A percentile compares a stretch with the other conserved stretches of the same genome.
phyloP scores from a whole-genome alignment of 1,140 invertebrate species.

The Macrobrachium rosenbergii region DNA sequence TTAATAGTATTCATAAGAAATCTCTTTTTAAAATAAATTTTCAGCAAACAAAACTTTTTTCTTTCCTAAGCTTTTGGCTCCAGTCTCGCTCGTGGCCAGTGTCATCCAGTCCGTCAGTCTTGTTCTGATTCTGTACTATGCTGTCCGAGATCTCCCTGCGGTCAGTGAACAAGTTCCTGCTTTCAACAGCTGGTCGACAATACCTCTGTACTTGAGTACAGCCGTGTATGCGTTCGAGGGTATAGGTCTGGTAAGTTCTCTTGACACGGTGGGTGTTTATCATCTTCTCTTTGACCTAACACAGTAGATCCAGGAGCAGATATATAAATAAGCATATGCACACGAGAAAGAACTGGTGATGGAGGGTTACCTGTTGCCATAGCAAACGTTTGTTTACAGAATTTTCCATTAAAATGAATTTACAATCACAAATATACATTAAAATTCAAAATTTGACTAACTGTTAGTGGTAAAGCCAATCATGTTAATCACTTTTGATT shows the following conservation, averaged over 20 bases:
- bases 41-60: neutral
- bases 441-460: too few species aligned
- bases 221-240: constrained; percentile 92
- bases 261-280: too few species aligned
- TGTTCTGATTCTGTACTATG: constrained; percentile 83
- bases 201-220: constrained; percentile 90
- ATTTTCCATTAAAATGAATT: too few species aligned
- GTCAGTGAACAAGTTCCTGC: constrained; percentile 74
- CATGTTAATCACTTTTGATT: too few species aligned
- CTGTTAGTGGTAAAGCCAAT: too few species aligned
- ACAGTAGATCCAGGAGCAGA: too few species aligned
- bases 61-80: constrained; percentile 74
- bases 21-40: neutral
- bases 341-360: too few species aligned
- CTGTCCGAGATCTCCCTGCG: constrained; percentile 81
- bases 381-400: too few species aligned
- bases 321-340: too few species aligned
- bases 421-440: too few species aligned
- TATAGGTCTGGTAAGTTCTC: constrained; percentile 81
- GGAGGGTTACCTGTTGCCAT: too few species aligned
- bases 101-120: constrained; percentile 79
- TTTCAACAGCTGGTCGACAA: constrained; percentile 60
- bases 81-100: constrained; percentile 85
- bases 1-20: too few species aligned
- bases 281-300: neutral